Conservation (phyloP, 2,113 vertebrate species). For the Nanger granti region DNA sequence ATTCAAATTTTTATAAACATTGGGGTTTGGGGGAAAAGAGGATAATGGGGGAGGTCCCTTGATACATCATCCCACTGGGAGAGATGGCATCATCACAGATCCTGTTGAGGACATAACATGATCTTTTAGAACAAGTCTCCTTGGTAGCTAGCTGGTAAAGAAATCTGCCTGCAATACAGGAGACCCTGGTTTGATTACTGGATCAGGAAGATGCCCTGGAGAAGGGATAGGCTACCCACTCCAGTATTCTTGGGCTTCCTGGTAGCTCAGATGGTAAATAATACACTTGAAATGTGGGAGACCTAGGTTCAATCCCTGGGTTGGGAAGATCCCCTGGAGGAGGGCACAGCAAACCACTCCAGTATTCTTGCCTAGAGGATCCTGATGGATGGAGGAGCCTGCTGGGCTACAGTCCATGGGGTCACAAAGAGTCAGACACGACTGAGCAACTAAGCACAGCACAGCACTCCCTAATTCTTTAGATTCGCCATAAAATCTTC, state of each 20-base stretch:
- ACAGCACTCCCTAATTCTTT: too few species aligned
- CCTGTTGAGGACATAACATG: rapidly evolving
- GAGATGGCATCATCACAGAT: not conserved
- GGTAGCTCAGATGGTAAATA: not conserved
- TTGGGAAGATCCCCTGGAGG: not conserved
- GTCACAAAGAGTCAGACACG: not conserved
- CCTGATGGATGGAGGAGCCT: rapidly evolving
- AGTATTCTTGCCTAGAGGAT: not conserved
- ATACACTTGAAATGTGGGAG: not conserved
- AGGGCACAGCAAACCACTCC: not conserved
- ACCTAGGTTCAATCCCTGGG: not conserved
- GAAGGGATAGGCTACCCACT: not conserved
- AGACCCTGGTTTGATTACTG: too few species aligned
- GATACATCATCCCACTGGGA: not conserved
- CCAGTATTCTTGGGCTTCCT: not conserved
- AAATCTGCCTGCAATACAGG: not conserved
- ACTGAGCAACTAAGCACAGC: too few species aligned
- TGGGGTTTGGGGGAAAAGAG: not conserved
- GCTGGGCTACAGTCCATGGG: not conserved
- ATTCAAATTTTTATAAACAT: not conserved
- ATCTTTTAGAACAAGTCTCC: not conserved
- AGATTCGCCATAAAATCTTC: too few species aligned
- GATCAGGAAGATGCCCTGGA: not conserved
- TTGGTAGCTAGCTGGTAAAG: not conserved
- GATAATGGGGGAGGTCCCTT: rapidly evolving